Percentiles rank a stretch among this genome's conserved stretches.
phyloP scores from a whole-genome alignment of 2,113 vertebrate species.

The Lates calcarifer region DNA sequence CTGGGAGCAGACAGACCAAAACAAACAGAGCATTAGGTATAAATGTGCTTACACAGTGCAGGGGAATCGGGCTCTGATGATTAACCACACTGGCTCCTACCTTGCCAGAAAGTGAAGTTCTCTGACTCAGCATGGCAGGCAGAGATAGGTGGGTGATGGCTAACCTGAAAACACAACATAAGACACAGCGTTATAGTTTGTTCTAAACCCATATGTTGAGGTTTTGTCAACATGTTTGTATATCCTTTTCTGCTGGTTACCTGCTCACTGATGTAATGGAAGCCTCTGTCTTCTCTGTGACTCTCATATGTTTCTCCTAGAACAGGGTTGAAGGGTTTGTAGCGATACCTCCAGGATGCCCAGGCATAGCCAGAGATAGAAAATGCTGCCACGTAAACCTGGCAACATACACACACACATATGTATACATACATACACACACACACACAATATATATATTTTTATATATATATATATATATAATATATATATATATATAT shows the following conservation, averaged over 20 bases:
- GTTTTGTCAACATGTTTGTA: background rate
- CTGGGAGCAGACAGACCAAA: constrained; percentile 67
- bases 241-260: constrained; percentile 67
- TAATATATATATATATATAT: too few relatives aligned
- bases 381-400: constrained; percentile 92
- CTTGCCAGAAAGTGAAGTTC: constrained; percentile 96
- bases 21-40: background rate
- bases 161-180: constrained; percentile 82
- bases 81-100: constrained; percentile 66
- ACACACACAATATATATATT: too few relatives aligned
- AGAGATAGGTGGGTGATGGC: constrained; percentile 92
- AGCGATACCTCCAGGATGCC: constrained; percentile 90
- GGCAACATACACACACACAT: background rate
- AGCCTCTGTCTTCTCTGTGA: constrained; percentile 89
- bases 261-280: constrained; percentile 93
- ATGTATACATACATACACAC: too few relatives aligned
- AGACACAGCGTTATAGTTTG: background rate
- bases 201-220: background rate
- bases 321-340: constrained; percentile 96
- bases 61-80: too few relatives aligned
- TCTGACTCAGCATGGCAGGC: constrained; percentile 92
- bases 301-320: constrained; percentile 95
- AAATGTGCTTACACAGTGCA: background rate
- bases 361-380: constrained; percentile 95
- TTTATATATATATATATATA: too few relatives aligned